Percentiles rank a stretch among this genome's conserved stretches.
Conservation (phyloP, 2,797 vertebrate species). For the Cyclura pinguis region DNA sequence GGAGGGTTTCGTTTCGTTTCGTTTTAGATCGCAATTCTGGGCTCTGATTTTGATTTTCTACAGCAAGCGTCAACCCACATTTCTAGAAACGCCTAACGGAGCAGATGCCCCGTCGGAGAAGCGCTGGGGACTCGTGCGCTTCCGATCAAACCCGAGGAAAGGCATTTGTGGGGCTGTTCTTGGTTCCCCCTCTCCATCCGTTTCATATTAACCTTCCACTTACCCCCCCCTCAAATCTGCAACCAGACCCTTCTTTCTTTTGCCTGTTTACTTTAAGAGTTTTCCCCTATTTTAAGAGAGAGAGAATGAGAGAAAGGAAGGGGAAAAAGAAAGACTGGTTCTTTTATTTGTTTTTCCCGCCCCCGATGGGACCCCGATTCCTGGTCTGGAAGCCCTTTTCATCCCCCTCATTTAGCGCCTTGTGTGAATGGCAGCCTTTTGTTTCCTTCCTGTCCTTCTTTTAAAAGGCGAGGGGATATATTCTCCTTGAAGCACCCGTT, state of each 20-base stretch:
- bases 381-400: constrained; percentile 79
- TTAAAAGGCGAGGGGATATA: constrained; percentile 68
- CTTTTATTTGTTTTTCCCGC: constrained; percentile 74
- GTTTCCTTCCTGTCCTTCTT: constrained; percentile 80
- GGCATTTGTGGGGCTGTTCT: constrained; percentile 81
- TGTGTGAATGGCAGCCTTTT: constrained; percentile 84
- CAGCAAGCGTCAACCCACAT: background rate
- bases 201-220: constrained; percentile 26
- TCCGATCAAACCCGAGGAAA: constrained; percentile 76
- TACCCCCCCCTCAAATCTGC: constrained; percentile 51
- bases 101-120: constrained; percentile 38
- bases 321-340: constrained; percentile 56
- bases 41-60: background rate
- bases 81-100: background rate
- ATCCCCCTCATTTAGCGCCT: constrained; percentile 80
- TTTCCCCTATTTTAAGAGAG: constrained; percentile 72
- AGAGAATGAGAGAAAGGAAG: background rate
- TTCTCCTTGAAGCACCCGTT: constrained; percentile 78
- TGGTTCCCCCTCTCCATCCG: constrained; percentile 34
- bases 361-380: constrained; percentile 85
- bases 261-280: constrained; percentile 88
- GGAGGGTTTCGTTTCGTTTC: too few relatives aligned
- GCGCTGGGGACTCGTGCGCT: constrained; percentile 67
- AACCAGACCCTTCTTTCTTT: constrained; percentile 56
- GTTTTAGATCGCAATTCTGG: background rate